These are phyloP conservation scores for Virgularia gustaviana DNA, from an alignment of 92 coral and sea anemone genomes.

Conservation along the genomic window DNA sequence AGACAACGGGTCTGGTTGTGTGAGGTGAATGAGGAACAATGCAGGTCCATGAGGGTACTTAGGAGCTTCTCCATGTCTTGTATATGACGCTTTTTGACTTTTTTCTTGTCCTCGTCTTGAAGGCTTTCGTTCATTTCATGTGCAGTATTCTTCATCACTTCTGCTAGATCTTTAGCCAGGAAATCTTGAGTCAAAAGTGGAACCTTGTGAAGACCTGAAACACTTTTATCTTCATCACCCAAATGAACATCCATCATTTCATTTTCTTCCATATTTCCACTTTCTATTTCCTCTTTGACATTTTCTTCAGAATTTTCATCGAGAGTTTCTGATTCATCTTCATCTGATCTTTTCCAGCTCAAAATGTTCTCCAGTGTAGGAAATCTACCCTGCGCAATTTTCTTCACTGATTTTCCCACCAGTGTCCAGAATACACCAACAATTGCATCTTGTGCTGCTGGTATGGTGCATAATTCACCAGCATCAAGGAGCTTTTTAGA, in stretches of 20 bases:
- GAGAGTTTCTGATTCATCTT: background rate
- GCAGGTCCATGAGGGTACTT: background rate
- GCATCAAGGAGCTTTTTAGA: constrained; percentile 1
- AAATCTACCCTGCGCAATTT: background rate
- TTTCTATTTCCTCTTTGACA: background rate
- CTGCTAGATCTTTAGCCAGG: constrained; percentile 9
- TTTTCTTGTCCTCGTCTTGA: background rate
- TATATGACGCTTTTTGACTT: background rate
- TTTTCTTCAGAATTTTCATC: background rate
- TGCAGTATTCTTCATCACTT: background rate
- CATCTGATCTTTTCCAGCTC: background rate
- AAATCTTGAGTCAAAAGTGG: too few relatives aligned
- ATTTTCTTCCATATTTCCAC: too few relatives aligned
- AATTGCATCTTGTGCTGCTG: constrained; percentile 18
- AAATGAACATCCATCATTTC: too few relatives aligned
- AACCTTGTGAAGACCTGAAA: too few relatives aligned
- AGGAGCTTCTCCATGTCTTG: constrained; percentile 5
- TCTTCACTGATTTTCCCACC: background rate
- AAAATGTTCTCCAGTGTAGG: constrained; percentile 7
- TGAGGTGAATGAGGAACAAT: constrained; percentile 10
- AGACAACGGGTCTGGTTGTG: constrained; percentile 20
- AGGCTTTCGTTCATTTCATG: background rate
- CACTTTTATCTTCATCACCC: too few relatives aligned
- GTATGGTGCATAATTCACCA: background rate
- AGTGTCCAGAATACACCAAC: constrained; percentile 15